Percentiles rank a stretch among this genome's conserved stretches.
Evolutionary conservation across 2,888 invertebrate genomes (phyloP).

Genomic region (Argyra leucocephala): DNA sequence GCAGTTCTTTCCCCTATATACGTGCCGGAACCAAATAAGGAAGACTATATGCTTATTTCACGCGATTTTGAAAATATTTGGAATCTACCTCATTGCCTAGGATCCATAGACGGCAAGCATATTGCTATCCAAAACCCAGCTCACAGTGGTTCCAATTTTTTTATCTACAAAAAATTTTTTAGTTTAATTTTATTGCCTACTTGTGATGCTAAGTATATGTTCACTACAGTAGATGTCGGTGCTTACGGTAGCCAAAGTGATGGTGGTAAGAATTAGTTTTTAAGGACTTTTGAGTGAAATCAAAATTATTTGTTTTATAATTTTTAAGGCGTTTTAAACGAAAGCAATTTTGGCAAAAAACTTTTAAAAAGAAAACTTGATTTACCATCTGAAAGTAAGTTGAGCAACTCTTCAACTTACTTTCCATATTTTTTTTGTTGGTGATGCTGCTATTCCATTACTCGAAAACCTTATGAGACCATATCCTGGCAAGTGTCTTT

Average conservation of each 20-base stretch:
- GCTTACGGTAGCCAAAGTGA: slow-evolving; percentile 22
- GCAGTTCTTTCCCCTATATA: not conserved
- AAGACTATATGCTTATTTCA: slow-evolving; percentile 12
- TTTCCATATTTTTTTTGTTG: slow-evolving; percentile 17
- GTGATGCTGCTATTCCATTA: slow-evolving; percentile 23
- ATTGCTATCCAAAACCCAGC: slow-evolving; percentile 24
- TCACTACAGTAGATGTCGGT: slow-evolving; percentile 23
- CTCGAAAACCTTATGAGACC: slow-evolving; percentile 17
- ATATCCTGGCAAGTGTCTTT: not conserved
- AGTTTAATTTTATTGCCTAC: slow-evolving; percentile 24
- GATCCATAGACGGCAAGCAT: slow-evolving; percentile 27
- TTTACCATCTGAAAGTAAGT: slow-evolving; percentile 7
- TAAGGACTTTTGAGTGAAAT: not conserved
- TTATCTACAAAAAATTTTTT: slow-evolving; percentile 25
- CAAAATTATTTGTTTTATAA: not conserved
- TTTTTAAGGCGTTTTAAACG: slow-evolving; percentile 10
- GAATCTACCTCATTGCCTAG: slow-evolving; percentile 27
- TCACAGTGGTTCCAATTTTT: slow-evolving; percentile 24
- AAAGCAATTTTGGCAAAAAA: slow-evolving; percentile 13
- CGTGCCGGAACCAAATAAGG: not conserved
- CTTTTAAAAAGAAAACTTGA: slow-evolving; percentile 8
- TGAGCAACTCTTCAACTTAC: not conserved
- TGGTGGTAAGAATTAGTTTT: slow-evolving; percentile 18
- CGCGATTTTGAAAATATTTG: slow-evolving; percentile 24
- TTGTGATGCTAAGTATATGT: slow-evolving; percentile 23